phyloP scores from a whole-genome alignment of 2,797 vertebrate genomes.

The Holocentrus rufus region DNA sequence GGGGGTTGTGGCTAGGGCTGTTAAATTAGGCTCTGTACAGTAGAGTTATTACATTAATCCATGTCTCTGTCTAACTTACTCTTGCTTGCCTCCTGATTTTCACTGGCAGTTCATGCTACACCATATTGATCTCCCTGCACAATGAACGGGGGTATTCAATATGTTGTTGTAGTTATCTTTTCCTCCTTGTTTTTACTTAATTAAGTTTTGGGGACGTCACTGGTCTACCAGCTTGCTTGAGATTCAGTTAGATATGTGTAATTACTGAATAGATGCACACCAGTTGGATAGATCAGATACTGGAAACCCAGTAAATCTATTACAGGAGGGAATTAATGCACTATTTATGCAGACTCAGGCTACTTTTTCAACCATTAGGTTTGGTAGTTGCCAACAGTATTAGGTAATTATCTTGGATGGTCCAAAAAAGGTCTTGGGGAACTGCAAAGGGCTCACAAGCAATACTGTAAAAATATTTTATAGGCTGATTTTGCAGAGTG shows the following conservation, averaged over 20 bases:
- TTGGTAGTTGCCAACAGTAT: slow-evolving; percentile 53
- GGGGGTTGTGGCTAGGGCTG: too few relatives aligned
- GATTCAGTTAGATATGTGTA: neutral
- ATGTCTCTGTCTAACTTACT: neutral
- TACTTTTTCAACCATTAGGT: slow-evolving; percentile 52
- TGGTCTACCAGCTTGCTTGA: neutral
- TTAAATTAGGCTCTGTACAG: too few relatives aligned
- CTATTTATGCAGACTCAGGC: slow-evolving; percentile 22
- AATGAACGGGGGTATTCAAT: neutral
- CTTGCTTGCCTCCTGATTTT: neutral
- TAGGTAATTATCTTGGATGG: slow-evolving; percentile 55
- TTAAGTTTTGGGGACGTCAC: neutral
- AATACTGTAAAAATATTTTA: slow-evolving; percentile 22
- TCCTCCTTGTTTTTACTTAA: neutral
- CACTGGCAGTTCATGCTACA: neutral
- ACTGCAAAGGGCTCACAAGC: slow-evolving; percentile 15
- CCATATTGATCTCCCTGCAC: neutral
- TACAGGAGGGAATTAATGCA: neutral
- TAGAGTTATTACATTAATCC: too few relatives aligned
- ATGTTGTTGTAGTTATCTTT: neutral
- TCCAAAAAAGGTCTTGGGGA: slow-evolving; percentile 37
- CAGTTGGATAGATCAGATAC: slow-evolving; percentile 4
- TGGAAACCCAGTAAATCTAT: neutral
- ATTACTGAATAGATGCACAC: neutral
- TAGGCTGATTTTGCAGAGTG: slow-evolving; percentile 21